Conservation (phyloP, 2,113 vertebrate species). For the Nycticryphes semicollaris region DNA sequence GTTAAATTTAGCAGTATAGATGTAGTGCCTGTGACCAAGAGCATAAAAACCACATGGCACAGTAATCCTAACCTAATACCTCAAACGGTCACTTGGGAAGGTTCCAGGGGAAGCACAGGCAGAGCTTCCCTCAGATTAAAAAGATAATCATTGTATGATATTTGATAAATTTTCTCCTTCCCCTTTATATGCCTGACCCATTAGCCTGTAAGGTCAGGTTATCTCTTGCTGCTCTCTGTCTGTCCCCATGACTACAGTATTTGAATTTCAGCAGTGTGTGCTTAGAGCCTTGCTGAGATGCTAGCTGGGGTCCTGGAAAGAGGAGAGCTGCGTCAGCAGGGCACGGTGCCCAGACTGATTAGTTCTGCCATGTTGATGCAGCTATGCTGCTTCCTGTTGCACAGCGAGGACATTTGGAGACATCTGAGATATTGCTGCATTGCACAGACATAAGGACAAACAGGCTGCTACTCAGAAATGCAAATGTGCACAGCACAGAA, state of each 20-base stretch:
- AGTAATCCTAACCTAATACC: not conserved
- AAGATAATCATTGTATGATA: not conserved
- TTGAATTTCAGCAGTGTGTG: conserved; percentile 40
- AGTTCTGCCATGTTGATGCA: conserved; percentile 60
- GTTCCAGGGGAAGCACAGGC: not conserved
- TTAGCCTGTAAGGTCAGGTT: not conserved
- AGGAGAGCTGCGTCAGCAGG: conserved; percentile 55
- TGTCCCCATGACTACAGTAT: conserved; percentile 48
- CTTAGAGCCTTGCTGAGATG: conserved; percentile 36
- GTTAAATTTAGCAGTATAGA: conserved; percentile 24
- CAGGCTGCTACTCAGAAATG: conserved; percentile 44
- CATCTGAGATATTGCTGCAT: not conserved
- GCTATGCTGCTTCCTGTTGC: conserved; percentile 35
- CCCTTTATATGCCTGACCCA: not conserved
- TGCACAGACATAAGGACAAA: conserved; percentile 27
- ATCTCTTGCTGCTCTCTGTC: conserved; percentile 26
- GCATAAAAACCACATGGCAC: not conserved
- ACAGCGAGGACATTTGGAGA: not conserved
- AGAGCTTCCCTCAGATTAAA: not conserved
- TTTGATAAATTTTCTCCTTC: not conserved
- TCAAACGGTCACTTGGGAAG: not conserved
- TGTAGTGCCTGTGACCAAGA: not conserved
- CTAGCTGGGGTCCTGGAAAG: conserved; percentile 40
- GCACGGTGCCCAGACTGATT: conserved; percentile 44
- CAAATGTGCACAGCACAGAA: not conserved